These are phyloP conservation scores for Ceyx cyanopectus DNA, from an alignment of 2,113 vertebrate genomes.

Conservation along the genomic window DNA sequence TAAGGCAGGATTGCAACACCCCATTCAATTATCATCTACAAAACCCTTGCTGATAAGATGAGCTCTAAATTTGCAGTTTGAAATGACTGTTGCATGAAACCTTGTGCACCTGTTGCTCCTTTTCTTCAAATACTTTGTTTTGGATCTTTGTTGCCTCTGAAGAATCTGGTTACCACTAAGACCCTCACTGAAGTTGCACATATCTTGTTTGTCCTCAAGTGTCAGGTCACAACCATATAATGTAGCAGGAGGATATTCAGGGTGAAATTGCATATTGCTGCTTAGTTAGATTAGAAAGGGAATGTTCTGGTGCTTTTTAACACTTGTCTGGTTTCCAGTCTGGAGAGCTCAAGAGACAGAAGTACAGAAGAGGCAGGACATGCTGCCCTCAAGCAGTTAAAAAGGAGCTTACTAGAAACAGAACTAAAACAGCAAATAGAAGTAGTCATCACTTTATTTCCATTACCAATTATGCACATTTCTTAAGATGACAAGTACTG, in stretches of 20 bases:
- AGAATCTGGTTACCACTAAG: background rate
- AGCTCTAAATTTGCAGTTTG: background rate
- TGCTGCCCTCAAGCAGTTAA: background rate
- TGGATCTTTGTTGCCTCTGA: background rate
- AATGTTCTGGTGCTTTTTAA: background rate
- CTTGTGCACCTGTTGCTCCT: background rate
- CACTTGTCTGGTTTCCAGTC: background rate
- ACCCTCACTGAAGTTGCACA: background rate
- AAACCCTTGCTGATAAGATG: background rate
- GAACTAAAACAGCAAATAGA: background rate
- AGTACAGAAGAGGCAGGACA: background rate
- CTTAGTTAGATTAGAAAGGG: background rate
- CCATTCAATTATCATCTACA: background rate
- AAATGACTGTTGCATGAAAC: background rate
- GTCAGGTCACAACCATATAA: background rate
- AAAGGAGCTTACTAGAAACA: no score
- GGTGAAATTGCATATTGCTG: background rate
- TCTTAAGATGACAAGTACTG: background rate
- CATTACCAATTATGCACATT: background rate
- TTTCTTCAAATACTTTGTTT: background rate
- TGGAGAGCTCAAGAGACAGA: background rate
- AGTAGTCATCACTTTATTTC: background rate
- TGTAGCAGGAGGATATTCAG: background rate
- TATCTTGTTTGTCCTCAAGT: background rate
- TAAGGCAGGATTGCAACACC: background rate